Evolutionary conservation across 1,140 invertebrate genomes (phyloP).

Genomic region (Brachionus koreanus): DNA sequence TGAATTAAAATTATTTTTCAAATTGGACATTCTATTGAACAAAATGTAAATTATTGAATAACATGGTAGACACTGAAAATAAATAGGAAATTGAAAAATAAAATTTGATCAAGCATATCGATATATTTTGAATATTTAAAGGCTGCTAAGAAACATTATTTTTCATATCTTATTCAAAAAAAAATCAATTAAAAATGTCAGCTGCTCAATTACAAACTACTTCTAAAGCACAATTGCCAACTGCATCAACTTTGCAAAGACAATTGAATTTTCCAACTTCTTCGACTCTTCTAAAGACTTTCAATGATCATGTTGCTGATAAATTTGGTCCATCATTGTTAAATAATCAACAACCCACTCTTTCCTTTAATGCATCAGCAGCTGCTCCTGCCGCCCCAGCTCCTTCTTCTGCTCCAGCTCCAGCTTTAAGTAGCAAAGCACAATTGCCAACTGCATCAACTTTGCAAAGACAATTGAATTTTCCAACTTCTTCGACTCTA

Average conservation of each 20-base stretch:
- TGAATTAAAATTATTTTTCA: not conserved
- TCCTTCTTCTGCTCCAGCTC: not conserved
- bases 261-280: not conserved
- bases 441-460: slow-evolving; percentile 6
- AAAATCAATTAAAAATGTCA: not conserved
- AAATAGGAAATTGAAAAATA: not conserved
- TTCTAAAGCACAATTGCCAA: not conserved
- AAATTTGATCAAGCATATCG: not conserved
- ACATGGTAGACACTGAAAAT: not conserved
- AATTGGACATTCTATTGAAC: not conserved
- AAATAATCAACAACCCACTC: not conserved
- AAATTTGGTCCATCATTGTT: not conserved
- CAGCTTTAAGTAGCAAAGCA: not conserved
- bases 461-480: not conserved
- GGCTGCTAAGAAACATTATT: not conserved
- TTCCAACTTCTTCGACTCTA: not conserved
- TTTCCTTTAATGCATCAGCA: not conserved
- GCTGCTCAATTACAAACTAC: not conserved
- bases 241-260: not conserved
- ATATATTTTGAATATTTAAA: not conserved
- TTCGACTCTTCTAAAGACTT: not conserved
- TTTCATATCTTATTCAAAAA: not conserved
- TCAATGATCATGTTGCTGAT: not conserved
- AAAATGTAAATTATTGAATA: not conserved
- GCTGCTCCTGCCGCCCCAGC: not conserved